A percentile compares a stretch with the other conserved stretches of the same genome.
phyloP scores from a whole-genome alignment of 1,140 invertebrate species.

The Aphis craccivora region DNA sequence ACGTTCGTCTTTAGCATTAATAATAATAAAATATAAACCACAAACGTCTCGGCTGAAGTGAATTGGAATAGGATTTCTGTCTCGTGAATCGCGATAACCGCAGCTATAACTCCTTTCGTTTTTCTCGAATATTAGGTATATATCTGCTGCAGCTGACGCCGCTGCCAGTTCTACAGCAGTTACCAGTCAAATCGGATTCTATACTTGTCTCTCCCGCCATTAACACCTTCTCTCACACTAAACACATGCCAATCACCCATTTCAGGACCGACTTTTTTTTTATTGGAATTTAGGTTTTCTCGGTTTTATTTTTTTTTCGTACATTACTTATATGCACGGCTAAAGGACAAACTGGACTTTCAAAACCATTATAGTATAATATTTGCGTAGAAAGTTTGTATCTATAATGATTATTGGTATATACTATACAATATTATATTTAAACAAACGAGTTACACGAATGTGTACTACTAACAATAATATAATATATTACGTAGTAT shows the following conservation, averaged over 20 bases:
- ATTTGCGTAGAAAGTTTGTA: background rate
- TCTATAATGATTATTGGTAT: background rate
- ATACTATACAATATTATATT: background rate
- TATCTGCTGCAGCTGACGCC: conserved; percentile 10
- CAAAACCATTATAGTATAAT: background rate
- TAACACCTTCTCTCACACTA: background rate
- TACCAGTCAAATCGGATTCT: background rate
- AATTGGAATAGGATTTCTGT: background rate
- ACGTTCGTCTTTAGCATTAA: background rate
- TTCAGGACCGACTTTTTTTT: background rate
- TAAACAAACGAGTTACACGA: background rate
- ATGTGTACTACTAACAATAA: too few relatives aligned
- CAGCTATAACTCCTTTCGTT: background rate
- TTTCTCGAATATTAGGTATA: background rate
- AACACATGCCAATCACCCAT: background rate
- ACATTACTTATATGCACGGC: background rate
- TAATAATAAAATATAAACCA: background rate
- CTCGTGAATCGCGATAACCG: background rate
- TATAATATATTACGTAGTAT: too few relatives aligned
- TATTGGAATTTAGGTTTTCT: background rate
- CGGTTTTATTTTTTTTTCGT: background rate
- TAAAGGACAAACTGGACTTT: background rate
- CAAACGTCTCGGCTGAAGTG: background rate
- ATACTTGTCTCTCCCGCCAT: background rate
- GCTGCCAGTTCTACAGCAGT: background rate